These are phyloP conservation scores for Sphaeridia pumilis DNA, from an alignment of 2,888 invertebrate genomes.

Conservation along the genomic window DNA sequence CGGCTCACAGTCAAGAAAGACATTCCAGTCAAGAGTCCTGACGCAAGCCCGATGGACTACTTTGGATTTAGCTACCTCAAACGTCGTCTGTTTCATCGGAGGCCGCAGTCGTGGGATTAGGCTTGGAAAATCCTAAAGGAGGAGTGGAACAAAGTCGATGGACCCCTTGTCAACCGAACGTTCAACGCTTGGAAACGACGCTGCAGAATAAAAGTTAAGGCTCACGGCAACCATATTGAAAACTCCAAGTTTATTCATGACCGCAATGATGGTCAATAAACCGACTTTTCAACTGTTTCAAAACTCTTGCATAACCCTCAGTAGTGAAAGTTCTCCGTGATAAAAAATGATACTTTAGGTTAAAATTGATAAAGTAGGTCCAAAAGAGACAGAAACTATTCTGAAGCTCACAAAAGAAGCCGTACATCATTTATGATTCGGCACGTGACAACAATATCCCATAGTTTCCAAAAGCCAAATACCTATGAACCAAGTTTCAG, in stretches of 20 bases:
- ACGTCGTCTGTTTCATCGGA: not conserved
- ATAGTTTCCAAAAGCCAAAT: no score
- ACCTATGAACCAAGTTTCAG: no score
- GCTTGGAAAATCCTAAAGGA: conserved; percentile 11
- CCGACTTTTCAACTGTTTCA: no score
- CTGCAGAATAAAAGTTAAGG: not conserved
- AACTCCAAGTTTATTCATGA: not conserved
- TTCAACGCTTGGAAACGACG: conserved; percentile 3
- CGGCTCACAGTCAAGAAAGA: not conserved
- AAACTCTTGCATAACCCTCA: no score
- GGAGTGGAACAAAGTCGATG: conserved; percentile 9
- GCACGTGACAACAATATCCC: no score
- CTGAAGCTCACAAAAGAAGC: no score
- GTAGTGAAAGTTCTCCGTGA: no score
- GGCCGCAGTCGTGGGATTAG: not conserved
- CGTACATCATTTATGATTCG: no score
- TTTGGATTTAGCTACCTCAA: conserved; percentile 12
- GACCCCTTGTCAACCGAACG: not conserved
- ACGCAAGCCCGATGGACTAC: conserved; percentile 5
- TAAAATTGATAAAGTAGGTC: no score
- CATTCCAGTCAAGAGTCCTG: conserved; percentile 7
- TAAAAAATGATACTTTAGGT: no score
- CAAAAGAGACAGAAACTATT: no score
- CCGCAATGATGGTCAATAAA: no score
- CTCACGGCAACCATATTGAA: conserved; percentile 7